phyloP scores from a whole-genome alignment of 2,797 vertebrate genomes.

The Trachurus trachurus region DNA sequence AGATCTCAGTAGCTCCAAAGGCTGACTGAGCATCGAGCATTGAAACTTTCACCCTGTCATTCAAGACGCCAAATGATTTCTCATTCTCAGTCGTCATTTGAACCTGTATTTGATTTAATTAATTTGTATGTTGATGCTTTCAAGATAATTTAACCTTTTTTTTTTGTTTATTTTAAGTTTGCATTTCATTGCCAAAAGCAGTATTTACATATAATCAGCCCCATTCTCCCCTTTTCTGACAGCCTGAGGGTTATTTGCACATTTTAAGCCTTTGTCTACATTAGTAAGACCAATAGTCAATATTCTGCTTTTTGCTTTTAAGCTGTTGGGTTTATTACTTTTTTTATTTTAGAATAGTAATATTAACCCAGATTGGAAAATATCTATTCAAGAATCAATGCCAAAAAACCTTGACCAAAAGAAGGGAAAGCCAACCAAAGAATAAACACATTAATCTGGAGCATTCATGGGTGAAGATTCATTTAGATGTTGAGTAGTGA shows the following conservation, averaged over 20 bases:
- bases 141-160: slow-evolving; percentile 17
- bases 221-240: background rate
- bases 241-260: background rate
- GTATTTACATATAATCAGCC: background rate
- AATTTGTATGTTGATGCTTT: slow-evolving; percentile 23
- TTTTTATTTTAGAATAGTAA: background rate
- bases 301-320: background rate
- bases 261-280: background rate
- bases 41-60: slow-evolving; percentile 25
- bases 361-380: background rate
- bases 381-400: background rate
- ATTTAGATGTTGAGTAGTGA: slow-evolving; percentile 8
- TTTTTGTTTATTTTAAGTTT: background rate
- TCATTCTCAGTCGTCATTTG: slow-evolving; percentile 43
- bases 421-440: slow-evolving; percentile 2
- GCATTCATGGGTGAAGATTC: background rate
- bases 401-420: slow-evolving; percentile 15
- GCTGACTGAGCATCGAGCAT: slow-evolving; percentile 29
- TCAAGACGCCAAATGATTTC: slow-evolving; percentile 39
- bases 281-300: background rate
- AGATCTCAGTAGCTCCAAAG: slow-evolving; percentile 49
- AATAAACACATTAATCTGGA: slow-evolving; percentile 18
- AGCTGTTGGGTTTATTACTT: background rate
- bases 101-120: slow-evolving; percentile 46
- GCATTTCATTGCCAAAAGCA: background rate